A percentile compares a stretch with the other conserved stretches of the same genome.
phyloP scores from a whole-genome alignment of 2,797 vertebrate species.

The Enteromius trimaculatus region DNA sequence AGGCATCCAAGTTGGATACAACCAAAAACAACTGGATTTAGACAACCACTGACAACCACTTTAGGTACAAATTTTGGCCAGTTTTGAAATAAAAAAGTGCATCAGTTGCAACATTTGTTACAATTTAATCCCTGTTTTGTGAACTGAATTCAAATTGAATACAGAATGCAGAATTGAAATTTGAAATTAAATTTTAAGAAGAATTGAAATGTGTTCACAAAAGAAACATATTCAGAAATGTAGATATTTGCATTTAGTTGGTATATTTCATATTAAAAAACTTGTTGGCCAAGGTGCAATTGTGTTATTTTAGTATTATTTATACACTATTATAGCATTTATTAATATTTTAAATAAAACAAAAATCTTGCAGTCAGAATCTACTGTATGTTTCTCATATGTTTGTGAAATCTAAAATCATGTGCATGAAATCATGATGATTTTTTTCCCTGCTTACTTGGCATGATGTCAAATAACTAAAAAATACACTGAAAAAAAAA shows the following conservation, averaged over 20 bases:
- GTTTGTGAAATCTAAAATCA: background rate
- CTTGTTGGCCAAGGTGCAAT: background rate
- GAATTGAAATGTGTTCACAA: background rate
- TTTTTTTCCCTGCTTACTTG: background rate
- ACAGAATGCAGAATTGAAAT: background rate
- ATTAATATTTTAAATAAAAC: background rate
- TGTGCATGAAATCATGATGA: background rate
- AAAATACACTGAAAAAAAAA: background rate
- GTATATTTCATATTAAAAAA: background rate
- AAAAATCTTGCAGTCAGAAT: background rate
- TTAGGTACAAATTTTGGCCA: background rate
- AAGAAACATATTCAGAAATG: background rate
- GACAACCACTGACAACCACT: background rate
- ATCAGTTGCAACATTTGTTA: background rate
- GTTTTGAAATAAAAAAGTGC: background rate
- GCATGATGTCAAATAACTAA: background rate
- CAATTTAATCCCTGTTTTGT: background rate
- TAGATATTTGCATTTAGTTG: background rate
- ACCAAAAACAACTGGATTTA: conserved; percentile 48
- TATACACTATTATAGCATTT: background rate
- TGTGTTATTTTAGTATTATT: background rate
- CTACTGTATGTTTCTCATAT: background rate
- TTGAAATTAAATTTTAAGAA: background rate
- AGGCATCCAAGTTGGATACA: conserved; percentile 38
- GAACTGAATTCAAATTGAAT: background rate